Percentiles rank a stretch among this genome's conserved stretches.
phyloP scores from a whole-genome alignment of 1,140 invertebrate genomes.

The Formica selysi region DNA sequence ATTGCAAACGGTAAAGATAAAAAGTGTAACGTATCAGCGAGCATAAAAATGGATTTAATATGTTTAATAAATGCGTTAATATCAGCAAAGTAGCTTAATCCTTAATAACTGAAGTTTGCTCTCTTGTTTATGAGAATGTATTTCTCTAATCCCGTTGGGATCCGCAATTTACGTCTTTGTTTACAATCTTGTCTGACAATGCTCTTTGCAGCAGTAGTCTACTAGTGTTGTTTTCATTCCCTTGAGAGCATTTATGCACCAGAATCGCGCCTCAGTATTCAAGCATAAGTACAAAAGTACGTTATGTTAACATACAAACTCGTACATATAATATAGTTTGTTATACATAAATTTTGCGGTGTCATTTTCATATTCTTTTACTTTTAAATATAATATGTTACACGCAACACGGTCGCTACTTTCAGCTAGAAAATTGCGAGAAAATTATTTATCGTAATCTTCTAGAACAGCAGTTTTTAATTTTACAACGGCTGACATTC shows the following conservation, averaged over 20 bases:
- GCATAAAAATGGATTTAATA: constrained; percentile 3
- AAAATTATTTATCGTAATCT: constrained; percentile 11
- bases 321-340: background rate
- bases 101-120: constrained; percentile 27
- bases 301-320: constrained; percentile 18
- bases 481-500: background rate
- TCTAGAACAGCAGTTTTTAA: constrained; percentile 4
- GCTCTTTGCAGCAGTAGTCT: constrained; percentile 34
- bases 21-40: background rate
- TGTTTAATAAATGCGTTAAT: constrained; percentile 21
- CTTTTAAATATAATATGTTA: constrained; percentile 23
- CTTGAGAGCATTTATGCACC: background rate
- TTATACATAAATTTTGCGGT: constrained; percentile 29
- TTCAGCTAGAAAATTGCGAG: constrained; percentile 26
- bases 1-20: background rate
- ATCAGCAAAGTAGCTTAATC: constrained; percentile 43
- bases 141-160: constrained; percentile 34
- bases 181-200: constrained; percentile 45
- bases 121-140: constrained; percentile 43
- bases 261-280: constrained; percentile 6
- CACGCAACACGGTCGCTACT: background rate
- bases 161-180: constrained; percentile 46
- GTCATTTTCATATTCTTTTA: constrained; percentile 2
- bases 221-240: constrained; percentile 32
- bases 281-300: constrained; percentile 25